phyloP scores from a whole-genome alignment of 2,113 vertebrate genomes.

The Ailurus styani region DNA sequence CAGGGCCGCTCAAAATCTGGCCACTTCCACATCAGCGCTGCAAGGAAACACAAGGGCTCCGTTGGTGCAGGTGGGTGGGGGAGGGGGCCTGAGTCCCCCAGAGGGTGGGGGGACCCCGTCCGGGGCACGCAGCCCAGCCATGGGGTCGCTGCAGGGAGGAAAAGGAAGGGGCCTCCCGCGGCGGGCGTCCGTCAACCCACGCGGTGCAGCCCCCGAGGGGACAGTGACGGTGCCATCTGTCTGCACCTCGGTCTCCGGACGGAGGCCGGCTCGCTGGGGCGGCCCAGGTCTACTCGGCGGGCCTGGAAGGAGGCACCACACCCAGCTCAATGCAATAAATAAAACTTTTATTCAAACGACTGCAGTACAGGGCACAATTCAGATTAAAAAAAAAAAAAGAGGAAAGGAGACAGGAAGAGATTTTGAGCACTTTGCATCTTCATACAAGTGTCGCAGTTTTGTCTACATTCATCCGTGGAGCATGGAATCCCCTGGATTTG shows the following conservation, averaged over 20 bases:
- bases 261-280: rapidly evolving
- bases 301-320: slow-evolving; percentile 70
- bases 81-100: rapidly evolving
- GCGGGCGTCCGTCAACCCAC: background rate
- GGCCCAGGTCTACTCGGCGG: background rate
- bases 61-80: slow-evolving; percentile 36
- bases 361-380: slow-evolving; percentile 84
- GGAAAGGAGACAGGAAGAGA: slow-evolving; percentile 54
- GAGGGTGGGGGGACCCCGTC: background rate
- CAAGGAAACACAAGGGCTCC: slow-evolving; percentile 88
- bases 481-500: slow-evolving; percentile 75
- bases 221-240: background rate
- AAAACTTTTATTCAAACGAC: slow-evolving; percentile 89
- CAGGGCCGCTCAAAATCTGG: slow-evolving; percentile 90
- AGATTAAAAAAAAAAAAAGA: slow-evolving; percentile 64
- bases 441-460: slow-evolving; percentile 56
- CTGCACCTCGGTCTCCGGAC: background rate
- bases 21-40: slow-evolving; percentile 90
- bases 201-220: background rate
- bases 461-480: slow-evolving; percentile 72
- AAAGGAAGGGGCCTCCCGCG: background rate
- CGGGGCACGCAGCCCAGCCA: rapidly evolving
- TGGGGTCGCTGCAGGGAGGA: background rate
- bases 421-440: slow-evolving; percentile 78
- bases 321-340: slow-evolving; percentile 85